Conservation (phyloP, 2,888 invertebrate species). For the Acrobasis consociella region DNA sequence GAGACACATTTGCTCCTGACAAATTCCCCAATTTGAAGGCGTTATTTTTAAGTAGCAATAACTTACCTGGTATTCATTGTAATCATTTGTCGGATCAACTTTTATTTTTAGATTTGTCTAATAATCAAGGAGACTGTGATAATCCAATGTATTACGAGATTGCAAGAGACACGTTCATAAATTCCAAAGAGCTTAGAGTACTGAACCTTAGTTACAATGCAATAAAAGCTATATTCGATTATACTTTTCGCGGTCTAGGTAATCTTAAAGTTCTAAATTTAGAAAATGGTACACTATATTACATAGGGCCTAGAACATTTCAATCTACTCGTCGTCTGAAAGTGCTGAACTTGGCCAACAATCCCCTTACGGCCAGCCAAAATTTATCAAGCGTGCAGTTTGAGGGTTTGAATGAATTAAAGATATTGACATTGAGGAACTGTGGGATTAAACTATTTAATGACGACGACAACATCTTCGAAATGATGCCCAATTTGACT, state of each 20-base stretch:
- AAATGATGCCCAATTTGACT: conserved; percentile 73
- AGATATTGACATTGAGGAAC: conserved; percentile 73
- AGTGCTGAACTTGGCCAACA: conserved; percentile 80
- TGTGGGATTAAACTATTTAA: conserved; percentile 73
- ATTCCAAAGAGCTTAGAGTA: conserved; percentile 69
- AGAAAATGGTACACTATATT: conserved; percentile 78
- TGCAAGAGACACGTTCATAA: conserved; percentile 70
- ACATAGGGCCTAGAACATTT: conserved; percentile 75
- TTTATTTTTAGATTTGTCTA: conserved; percentile 75
- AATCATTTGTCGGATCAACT: conserved; percentile 75
- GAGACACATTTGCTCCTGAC: conserved; percentile 68
- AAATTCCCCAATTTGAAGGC: conserved; percentile 78
- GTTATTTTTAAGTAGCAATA: conserved; percentile 78
- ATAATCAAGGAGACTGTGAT: conserved; percentile 68
- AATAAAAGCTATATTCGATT: conserved; percentile 74
- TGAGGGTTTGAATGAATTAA: conserved; percentile 72
- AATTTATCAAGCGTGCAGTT: conserved; percentile 69
- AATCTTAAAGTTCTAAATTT: conserved; percentile 75
- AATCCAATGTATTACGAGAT: conserved; percentile 78
- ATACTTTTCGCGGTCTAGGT: conserved; percentile 75
- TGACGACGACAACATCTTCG: conserved; percentile 74
- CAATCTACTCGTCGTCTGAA: conserved; percentile 63
- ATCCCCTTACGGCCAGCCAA: conserved; percentile 69
- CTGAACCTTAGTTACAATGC: conserved; percentile 81
- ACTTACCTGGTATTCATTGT: conserved; percentile 76